Evolutionary conservation across 2,113 vertebrate species (phyloP), one percentile per base, ranked within the genome.

Genomic region (Sitta europaea): DNA sequence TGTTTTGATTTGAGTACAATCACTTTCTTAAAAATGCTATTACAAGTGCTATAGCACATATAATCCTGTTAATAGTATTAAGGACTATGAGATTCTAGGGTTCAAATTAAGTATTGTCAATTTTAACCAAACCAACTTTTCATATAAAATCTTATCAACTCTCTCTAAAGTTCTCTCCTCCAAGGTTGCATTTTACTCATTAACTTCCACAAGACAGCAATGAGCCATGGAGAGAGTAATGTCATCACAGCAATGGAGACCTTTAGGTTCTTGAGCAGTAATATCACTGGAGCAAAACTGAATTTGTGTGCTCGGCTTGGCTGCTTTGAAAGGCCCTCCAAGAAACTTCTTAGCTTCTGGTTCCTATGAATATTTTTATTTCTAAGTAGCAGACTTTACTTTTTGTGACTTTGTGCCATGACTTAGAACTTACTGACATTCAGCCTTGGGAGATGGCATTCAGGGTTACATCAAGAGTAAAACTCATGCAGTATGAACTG

Each of bases 101-200:
- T 66, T 93, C 19, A 50, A 62, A 76, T 73, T 57, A 62, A 79
- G 14, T 88, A 35, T 29, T 74, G 24, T 45, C 21, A 43, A 11
- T 94, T 92, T 76, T 66, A 57, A 79, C 73, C 25, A 87, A 75
- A 45, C 14, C 6, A 70, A 8, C 17, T 85, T 79, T 45, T 90
- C 5, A 3, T 31, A 12, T 45, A 24, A 33, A 36, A 14, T 76
- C 66, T n/a, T n/a, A 29, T 3, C 13, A 63, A 48, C 20, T 40
- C 16, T 0, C 2, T 1, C 1, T 11, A 9, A 13, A 24, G 6
- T 22, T 66, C 7, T 14, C 6, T 29, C 2, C 20, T 33, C 5
- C 13, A 45, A 28, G 7, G 6, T 17, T 90, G 14, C 8, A 45
- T 88, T 87, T 85, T 94, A n/a, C 20, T 86, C 33, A 25, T 58